Evolutionary conservation across 1,140 invertebrate species (phyloP), one percentile per base, ranked within the genome.

Genomic region (Holcopasites calliopsidis): DNA sequence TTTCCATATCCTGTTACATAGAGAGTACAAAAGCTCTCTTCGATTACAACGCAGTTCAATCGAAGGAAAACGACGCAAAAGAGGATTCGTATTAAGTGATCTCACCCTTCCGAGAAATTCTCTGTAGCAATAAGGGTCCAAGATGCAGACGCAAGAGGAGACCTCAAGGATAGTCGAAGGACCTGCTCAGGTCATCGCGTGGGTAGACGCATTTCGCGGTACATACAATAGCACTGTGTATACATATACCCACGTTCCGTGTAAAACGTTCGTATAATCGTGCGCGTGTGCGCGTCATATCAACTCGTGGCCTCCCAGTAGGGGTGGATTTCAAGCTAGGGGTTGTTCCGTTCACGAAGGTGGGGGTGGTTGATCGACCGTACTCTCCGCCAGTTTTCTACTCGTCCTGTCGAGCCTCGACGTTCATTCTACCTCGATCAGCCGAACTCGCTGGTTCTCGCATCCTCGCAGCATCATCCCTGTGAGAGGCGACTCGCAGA

Each of bases 301-400:
- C 33, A 18, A 5, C 33, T 21, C 40, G 35, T 28, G 4, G 13
- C 18, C 16, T 8, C 16, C 2, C 21, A 26, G 28, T 35, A 47
- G 71, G 49, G 50, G 71, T 52, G 38, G 38, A 13, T 47, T 18
- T n/a, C 23, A 21, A 57, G 61, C 65, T 50, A 78, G 79, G 77
- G 79, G 74, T 49, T 38, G 55, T 21, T n/a, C 21, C 57, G 79
- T 69, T 79, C 72, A 64, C 55, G 38, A 60, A 61, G 76, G 76
- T 86, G 81, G 86, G 85, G 85, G 76, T 87, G 86, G 85, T 86
- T 86, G 87, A 88, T 88, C 87, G 87, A 88, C 86, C 87, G 84
- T 86, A 82, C 74, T 80, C 77, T 44, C 81, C 62, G 69, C 77
- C 54, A 72, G 65, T 80, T 82, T 86, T 86, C 84, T 78, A 82